Conservation (phyloP, 2,888 invertebrate species). For the Phoronis australis region DNA sequence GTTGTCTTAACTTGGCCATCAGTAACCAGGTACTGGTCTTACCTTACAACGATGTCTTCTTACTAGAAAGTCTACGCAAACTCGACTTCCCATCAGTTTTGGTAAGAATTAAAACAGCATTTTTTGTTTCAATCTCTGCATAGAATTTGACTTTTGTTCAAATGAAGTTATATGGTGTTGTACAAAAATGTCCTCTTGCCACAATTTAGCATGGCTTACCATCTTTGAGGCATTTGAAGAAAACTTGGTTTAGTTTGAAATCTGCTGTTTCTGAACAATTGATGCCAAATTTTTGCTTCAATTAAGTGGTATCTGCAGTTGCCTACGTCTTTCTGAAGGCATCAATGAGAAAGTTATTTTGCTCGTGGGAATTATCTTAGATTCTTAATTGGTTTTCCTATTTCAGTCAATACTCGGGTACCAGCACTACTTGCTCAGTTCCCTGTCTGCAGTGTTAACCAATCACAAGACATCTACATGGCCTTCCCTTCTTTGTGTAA, state of each 20-base stretch:
- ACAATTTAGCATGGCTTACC: background rate
- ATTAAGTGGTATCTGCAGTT: background rate
- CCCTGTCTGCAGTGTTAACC: too few species aligned
- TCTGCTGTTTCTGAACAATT: background rate
- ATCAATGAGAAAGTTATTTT: too few species aligned
- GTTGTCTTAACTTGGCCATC: too few species aligned
- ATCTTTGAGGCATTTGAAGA: background rate
- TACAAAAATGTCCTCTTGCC: background rate
- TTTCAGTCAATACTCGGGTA: too few species aligned
- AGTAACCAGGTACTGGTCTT: background rate
- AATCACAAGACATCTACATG: too few species aligned
- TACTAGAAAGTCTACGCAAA: background rate
- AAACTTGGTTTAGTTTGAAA: background rate
- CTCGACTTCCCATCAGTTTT: background rate
- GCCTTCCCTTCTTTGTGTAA: too few species aligned
- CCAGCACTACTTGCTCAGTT: too few species aligned
- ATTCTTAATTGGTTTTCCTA: too few species aligned
- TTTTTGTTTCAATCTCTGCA: background rate
- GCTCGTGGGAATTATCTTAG: too few species aligned
- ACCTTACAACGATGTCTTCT: background rate
- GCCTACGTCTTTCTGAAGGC: too few species aligned
- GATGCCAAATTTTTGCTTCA: background rate
- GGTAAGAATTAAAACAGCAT: background rate
- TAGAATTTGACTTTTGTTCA: constrained; percentile 1
- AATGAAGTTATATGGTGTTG: background rate